phyloP scores from a whole-genome alignment of 1,140 invertebrate genomes.

The Nephila pilipes region DNA sequence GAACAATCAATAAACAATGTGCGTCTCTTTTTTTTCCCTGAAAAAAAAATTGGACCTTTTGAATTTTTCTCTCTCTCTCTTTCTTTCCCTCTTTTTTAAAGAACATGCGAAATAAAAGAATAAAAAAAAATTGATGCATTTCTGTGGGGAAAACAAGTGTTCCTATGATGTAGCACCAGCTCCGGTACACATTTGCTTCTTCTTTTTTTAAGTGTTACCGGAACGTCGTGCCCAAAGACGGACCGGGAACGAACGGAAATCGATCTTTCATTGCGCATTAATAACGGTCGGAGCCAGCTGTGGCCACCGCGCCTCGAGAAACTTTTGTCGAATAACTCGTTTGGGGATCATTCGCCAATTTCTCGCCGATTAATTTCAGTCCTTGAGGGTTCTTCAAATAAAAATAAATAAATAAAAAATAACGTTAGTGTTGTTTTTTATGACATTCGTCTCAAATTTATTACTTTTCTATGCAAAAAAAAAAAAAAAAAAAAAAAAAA shows the following conservation, averaged over 20 bases:
- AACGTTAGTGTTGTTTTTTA: not conserved
- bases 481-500: too few relatives aligned
- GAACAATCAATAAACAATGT: constrained; percentile 63
- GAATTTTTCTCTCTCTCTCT: constrained; percentile 27
- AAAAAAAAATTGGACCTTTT: constrained; percentile 46
- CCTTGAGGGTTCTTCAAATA: not conserved
- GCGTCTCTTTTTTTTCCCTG: not conserved
- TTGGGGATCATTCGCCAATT: constrained; percentile 47
- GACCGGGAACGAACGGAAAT: constrained; percentile 56
- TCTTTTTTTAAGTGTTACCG: constrained; percentile 55
- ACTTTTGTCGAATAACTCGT: constrained; percentile 29
- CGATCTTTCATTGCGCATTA: constrained; percentile 74
- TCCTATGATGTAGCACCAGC: constrained; percentile 66
- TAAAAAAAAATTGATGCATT: constrained; percentile 3
- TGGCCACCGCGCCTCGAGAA: constrained; percentile 54
- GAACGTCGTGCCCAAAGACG: constrained; percentile 17
- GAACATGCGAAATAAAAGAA: constrained; percentile 28
- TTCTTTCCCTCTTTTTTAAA: not conserved
- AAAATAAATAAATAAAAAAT: too few relatives aligned
- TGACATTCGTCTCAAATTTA: too few relatives aligned
- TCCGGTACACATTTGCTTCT: constrained; percentile 47
- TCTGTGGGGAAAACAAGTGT: constrained; percentile 61
- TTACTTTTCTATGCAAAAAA: too few relatives aligned
- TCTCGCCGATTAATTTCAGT: not conserved
- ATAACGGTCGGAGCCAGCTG: constrained; percentile 74